Evolutionary conservation across 2,888 invertebrate species (phyloP), one percentile per base, ranked within the genome.

Genomic region (Agriopis leucophaearia): DNA sequence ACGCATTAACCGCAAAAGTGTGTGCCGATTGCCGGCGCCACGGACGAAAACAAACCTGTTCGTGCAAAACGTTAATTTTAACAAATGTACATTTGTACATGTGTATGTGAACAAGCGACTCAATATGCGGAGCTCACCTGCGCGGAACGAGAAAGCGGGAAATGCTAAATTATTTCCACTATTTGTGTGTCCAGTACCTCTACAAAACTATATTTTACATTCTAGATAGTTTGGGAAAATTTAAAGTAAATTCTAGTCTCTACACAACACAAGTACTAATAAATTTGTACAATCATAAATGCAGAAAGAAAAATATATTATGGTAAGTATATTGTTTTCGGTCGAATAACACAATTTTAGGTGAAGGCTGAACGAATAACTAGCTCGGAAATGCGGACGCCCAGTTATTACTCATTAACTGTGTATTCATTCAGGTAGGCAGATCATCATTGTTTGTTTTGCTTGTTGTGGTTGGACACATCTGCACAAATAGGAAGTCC

Each of bases 1-100:
- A 86, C 88, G 85, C 87, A 85, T 89, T 87, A 89, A 89, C 90
- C 89, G 87, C 89, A 87, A 89, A 88, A 85, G 78, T 81, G 79
- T 78, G 82, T 38, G 78, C 74, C 74, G 86, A 88, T 86, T 86
- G 81, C 79, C 63, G 73, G 76, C 78, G 60, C 55, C 60, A 62
- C 54, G 58, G 78, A 82, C 83, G 81, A 86, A 87, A 88, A 86
- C 84, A 84, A 89, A 88, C 91, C 87, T 86, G 88, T 89, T 88
- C 80, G 78, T 77, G 82, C 82, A 83, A 87, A 87, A 87, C 82
- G 83, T 86, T 83, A 84, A 88, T 87, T 89, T 87, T 88, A 89
- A 88, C 87, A 88, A 89, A 90, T 36, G 12, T 81, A 86, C 76
- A 78, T 75, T 75, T 79, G 75, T 64, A 38, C 52, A 60, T 61